Percentiles rank a stretch among this genome's conserved stretches.
Evolutionary conservation across 2,797 vertebrate genomes (phyloP).

Genomic region (Chelon auratus): DNA sequence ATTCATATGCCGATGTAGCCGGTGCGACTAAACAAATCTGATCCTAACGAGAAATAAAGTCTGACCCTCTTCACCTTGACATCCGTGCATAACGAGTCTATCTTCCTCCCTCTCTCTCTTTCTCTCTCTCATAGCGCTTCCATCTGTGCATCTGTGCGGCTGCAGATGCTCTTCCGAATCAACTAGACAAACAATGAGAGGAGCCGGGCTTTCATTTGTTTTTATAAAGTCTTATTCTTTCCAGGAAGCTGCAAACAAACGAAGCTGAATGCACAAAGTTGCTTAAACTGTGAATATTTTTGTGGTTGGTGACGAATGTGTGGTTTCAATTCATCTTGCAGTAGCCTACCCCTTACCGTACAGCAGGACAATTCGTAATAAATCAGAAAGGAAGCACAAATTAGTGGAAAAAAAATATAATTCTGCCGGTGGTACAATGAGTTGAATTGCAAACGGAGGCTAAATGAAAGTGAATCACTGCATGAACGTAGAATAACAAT

Average conservation of each 20-base stretch:
- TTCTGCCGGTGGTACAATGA: too few species aligned
- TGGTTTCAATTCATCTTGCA: too few species aligned
- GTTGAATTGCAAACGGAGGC: too few species aligned
- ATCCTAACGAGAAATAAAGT: conserved; percentile 39
- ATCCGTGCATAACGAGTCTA: conserved; percentile 45
- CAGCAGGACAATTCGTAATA: too few species aligned
- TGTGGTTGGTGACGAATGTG: too few species aligned
- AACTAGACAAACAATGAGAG: conserved; percentile 38
- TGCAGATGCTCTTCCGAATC: conserved; percentile 47
- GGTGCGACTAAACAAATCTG: conserved; percentile 20
- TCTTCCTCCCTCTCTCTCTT: conserved; percentile 9
- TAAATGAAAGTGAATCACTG: too few species aligned
- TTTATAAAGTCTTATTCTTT: conserved; percentile 10
- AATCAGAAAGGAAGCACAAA: too few species aligned
- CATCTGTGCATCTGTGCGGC: conserved; percentile 38
- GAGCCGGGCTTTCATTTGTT: conserved; percentile 8
- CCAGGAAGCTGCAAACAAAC: conserved; percentile 33
- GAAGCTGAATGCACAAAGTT: conserved; percentile 1
- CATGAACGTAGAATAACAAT: too few species aligned
- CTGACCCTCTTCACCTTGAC: conserved; percentile 39
- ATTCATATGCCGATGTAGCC: too few species aligned
- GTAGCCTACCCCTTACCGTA: too few species aligned
- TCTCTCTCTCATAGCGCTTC: conserved; percentile 16
- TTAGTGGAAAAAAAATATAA: too few species aligned
- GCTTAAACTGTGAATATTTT: too few species aligned